phyloP scores from a whole-genome alignment of 2,888 invertebrate species.

The Mimas tiliae region DNA sequence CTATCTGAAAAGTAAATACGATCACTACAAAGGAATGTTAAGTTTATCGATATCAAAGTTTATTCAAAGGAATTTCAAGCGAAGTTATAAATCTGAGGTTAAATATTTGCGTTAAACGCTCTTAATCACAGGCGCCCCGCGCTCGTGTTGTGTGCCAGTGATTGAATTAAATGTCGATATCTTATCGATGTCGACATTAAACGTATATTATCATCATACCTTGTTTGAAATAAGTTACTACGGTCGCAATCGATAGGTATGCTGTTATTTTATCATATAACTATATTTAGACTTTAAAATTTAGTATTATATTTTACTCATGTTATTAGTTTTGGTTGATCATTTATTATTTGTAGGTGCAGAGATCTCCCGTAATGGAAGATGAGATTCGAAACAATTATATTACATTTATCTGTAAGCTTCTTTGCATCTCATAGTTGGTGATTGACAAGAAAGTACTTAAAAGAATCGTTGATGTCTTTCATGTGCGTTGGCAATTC shows the following conservation, averaged over 20 bases:
- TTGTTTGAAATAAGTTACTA: background rate
- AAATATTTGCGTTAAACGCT: background rate
- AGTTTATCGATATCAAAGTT: constrained; percentile 5
- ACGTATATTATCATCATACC: constrained; percentile 9
- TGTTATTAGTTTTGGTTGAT: no score
- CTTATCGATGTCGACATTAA: constrained; percentile 16
- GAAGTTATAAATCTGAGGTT: constrained; percentile 1
- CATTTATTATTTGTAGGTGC: no score
- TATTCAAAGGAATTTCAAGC: constrained; percentile 12
- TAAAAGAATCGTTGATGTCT: no score
- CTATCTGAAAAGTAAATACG: constrained; percentile 1
- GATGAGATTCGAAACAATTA: no score
- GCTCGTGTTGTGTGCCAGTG: constrained; percentile 12
- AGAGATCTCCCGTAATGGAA: no score
- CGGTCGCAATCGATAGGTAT: background rate
- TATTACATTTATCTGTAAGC: no score
- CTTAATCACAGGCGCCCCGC: constrained; percentile 11
- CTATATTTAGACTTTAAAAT: no score
- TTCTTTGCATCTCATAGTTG: no score
- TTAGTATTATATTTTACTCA: no score
- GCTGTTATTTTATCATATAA: background rate
- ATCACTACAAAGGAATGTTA: background rate
- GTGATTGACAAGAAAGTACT: no score
- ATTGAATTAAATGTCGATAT: constrained; percentile 20
- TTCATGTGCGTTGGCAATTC: no score